Conservation (phyloP, 2,113 vertebrate species). For the Crotalus helleri region DNA sequence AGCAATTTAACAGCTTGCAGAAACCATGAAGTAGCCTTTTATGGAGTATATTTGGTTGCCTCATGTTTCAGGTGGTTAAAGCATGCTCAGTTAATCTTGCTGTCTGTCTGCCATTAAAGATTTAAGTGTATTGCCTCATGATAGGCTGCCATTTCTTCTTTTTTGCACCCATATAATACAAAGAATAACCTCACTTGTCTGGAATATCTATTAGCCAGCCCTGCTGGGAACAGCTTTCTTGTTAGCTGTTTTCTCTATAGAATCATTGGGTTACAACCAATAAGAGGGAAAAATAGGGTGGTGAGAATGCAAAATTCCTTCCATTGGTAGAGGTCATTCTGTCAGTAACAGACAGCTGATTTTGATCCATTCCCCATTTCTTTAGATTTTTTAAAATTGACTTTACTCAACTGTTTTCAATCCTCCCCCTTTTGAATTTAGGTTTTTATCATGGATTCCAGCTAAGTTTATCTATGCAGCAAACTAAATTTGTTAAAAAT, state of each 20-base stretch:
- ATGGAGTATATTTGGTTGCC: slow-evolving; percentile 24
- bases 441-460: neutral
- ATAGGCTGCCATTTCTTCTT: neutral
- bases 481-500: slow-evolving; percentile 6
- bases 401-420: neutral
- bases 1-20: slow-evolving; percentile 50
- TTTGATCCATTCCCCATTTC: neutral
- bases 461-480: neutral
- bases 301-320: neutral
- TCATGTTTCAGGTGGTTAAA: slow-evolving; percentile 22
- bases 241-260: neutral
- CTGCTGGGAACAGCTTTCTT: neutral
- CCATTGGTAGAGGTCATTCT: neutral
- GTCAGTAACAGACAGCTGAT: neutral
- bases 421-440: neutral
- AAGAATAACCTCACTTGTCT: neutral
- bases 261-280: neutral
- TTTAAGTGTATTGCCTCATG: neutral
- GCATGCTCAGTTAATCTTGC: slow-evolving; percentile 29
- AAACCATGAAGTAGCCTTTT: slow-evolving; percentile 35
- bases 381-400: neutral
- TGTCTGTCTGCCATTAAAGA: slow-evolving; percentile 33
- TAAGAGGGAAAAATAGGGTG: neutral
- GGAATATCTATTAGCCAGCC: neutral
- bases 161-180: neutral